phyloP scores from a whole-genome alignment of 2,797 vertebrate genomes.

The Pygocentrus nattereri region DNA sequence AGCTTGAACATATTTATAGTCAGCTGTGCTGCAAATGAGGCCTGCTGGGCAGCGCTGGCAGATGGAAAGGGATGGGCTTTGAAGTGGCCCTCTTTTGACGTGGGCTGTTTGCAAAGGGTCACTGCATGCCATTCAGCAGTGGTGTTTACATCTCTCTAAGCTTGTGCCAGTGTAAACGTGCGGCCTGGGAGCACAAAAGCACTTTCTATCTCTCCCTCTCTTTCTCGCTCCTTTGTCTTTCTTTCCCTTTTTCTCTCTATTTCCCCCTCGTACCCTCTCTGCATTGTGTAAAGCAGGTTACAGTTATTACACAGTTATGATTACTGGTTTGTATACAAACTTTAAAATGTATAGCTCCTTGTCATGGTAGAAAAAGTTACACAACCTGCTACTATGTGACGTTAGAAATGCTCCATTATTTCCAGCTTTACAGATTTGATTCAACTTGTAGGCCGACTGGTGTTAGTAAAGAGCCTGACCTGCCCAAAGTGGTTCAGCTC shows the following conservation, averaged over 20 bases:
- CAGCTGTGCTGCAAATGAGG: slow-evolving; percentile 1
- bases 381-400: too few species aligned
- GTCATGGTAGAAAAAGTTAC: too few species aligned
- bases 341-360: too few species aligned
- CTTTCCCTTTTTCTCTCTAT: neutral
- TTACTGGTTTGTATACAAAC: too few species aligned
- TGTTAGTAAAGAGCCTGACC: too few species aligned
- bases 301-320: too few species aligned
- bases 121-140: neutral
- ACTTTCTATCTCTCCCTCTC: neutral
- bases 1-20: neutral
- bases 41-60: too few species aligned
- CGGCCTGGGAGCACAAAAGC: neutral
- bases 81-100: neutral
- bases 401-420: too few species aligned
- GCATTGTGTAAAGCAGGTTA: too few species aligned
- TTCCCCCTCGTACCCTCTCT: neutral
- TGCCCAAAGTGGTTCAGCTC: too few species aligned
- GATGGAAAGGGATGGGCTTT: neutral
- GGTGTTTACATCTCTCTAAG: neutral
- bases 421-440: too few species aligned
- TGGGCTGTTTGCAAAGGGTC: slow-evolving; percentile 5
- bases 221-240: neutral
- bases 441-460: too few species aligned
- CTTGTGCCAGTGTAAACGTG: slow-evolving; percentile 1